Conservation (phyloP, 2,113 vertebrate genomes). For the Dipodomys merriami region DNA sequence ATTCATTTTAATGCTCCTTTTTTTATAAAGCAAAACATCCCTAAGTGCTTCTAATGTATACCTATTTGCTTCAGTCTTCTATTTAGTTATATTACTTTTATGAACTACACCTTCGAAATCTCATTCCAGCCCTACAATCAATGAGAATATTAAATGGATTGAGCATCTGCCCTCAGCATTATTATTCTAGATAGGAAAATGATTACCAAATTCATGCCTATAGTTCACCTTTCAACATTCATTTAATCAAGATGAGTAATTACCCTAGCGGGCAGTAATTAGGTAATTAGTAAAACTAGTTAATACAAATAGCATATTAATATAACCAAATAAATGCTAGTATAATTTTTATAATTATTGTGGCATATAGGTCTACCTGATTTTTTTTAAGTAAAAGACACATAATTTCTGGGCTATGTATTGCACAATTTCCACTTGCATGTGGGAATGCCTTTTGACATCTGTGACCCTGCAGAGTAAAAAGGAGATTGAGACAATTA, state of each 20-base stretch:
- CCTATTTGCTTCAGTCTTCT: constrained; percentile 68
- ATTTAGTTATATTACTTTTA: constrained; percentile 72
- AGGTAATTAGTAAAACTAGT: constrained; percentile 83
- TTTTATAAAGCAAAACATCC: constrained; percentile 68
- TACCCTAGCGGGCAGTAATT: constrained; percentile 80
- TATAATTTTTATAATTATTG: constrained; percentile 82
- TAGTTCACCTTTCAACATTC: constrained; percentile 81
- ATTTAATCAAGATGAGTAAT: constrained; percentile 82
- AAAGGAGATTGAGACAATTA: constrained; percentile 82
- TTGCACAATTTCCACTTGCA: constrained; percentile 78
- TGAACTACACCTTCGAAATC: constrained; percentile 73
- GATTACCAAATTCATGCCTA: constrained; percentile 78
- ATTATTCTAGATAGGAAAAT: constrained; percentile 81
- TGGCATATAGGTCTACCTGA: constrained; percentile 77
- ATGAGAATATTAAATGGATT: constrained; percentile 75
- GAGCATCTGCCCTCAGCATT: constrained; percentile 79
- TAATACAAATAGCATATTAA: constrained; percentile 82
- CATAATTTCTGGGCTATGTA: constrained; percentile 77
- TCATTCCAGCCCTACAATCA: constrained; percentile 70
- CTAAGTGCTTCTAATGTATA: constrained; percentile 72
- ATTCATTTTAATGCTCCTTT: constrained; percentile 69
- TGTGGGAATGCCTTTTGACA: constrained; percentile 81
- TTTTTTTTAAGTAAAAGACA: constrained; percentile 74
- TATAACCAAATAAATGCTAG: constrained; percentile 82
- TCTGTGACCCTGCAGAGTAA: constrained; percentile 82